Base-by-base conservation (phyloP, 2,888 invertebrate species). In the Dascillus cervinus region DNA sequence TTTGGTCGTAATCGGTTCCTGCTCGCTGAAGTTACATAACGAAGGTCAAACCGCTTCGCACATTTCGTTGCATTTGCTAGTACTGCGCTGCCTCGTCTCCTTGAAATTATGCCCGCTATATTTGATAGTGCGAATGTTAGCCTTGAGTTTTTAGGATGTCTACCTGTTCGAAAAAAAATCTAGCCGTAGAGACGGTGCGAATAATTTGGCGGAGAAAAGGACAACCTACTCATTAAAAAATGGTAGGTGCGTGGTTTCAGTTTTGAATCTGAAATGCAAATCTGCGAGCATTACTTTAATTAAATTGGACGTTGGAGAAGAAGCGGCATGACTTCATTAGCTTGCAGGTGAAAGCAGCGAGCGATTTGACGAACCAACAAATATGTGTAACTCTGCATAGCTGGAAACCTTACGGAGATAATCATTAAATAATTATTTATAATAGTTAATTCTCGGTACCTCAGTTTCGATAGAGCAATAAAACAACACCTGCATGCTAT, bases 1-100 rank as follows among this genome's bases (percentile, higher is more conserved):
- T 37, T 37, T 29, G 33, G 33, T 26, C 14, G 22, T 29, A 34
- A 34, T 34, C 29, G 34, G 29, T 34, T 34, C 34, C 34, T 34
- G 34, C 25, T 34, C 26, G 26, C 22, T 26, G 29, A 14, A 19
- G 29, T 29, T 34, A 29, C 28, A 29, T 34, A 29, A 34, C 29
- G 29, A 34, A 34, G 34, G 26, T 34, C 34, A 26, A 26, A 29
- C 26, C 29, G 29, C 19, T 30, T 24, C 21, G 29, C 34, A 26
- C 22, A 17, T 15, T 28, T 26, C 19, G 3, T 13, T 13, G 11
- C 14, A 17, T 17, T 17, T 6, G 4, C 8, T 8, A 4, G 17
- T 17, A n/a, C n/a, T 17, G 17, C 17, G 17, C 17, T 17, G 8
- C 17, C 17, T 17, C 13, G 9, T 6, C 12, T 11, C 25, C 4